phyloP scores from a whole-genome alignment of 2,113 vertebrate genomes.

The Delphinapterus leucas region DNA sequence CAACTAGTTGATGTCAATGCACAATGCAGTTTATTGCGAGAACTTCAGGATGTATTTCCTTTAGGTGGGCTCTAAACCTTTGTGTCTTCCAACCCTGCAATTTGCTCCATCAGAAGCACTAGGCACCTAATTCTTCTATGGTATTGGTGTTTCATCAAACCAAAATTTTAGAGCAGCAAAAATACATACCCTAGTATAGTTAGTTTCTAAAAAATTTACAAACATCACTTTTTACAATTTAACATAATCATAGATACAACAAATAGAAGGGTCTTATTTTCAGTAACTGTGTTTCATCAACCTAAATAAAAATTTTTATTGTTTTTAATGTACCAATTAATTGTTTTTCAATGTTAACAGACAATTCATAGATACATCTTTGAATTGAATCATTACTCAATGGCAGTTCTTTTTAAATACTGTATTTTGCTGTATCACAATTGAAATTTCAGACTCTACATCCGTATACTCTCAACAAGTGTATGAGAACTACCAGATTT shows the following conservation, averaged over 20 bases:
- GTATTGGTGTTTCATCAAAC: not conserved
- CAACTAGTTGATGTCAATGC: not conserved
- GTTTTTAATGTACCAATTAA: not conserved
- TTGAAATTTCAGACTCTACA: not conserved
- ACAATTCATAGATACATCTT: not conserved
- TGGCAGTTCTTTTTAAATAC: not conserved
- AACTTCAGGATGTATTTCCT: not conserved
- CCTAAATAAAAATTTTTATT: not conserved
- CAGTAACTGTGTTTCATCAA: not conserved
- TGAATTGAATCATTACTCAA: not conserved
- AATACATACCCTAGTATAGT: not conserved
- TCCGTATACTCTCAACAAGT: not conserved
- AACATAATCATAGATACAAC: not conserved
- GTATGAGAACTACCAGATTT: not conserved
- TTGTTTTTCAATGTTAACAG: slow-evolving; percentile 9
- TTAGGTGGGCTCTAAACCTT: not conserved
- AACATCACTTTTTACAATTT: not conserved
- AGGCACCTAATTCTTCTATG: not conserved
- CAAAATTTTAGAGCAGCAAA: not conserved
- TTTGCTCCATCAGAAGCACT: not conserved
- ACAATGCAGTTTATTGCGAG: not conserved
- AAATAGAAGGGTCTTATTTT: not conserved
- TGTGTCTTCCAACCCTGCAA: not conserved
- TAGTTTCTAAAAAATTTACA: not conserved
- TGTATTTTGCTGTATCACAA: not conserved